Percentiles rank a stretch among this genome's conserved stretches.
Conservation (phyloP, 2,113 vertebrate species). For the Albula goreensis region DNA sequence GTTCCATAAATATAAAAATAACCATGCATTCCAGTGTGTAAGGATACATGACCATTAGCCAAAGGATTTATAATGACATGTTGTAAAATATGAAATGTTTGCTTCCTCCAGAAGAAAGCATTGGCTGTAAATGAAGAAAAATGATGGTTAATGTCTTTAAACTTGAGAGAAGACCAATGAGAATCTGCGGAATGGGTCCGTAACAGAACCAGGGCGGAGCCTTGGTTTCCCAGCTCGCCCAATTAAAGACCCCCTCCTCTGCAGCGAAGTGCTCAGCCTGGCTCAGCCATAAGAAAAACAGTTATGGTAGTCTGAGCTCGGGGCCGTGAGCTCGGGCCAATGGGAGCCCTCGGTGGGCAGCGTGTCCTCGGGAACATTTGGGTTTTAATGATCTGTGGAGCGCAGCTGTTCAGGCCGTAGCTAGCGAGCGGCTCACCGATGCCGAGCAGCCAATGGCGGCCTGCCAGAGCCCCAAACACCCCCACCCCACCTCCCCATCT, state of each 20-base stretch:
- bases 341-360: not conserved
- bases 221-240: too few relatives aligned
- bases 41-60: not conserved
- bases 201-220: too few relatives aligned
- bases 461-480: not conserved
- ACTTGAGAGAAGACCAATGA: too few relatives aligned
- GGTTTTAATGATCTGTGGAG: conserved; percentile 23
- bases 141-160: too few relatives aligned
- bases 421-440: not conserved
- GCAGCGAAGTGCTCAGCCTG: not conserved
- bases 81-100: not conserved
- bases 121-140: too few relatives aligned
- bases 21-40: not conserved
- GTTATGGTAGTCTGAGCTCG: not conserved
- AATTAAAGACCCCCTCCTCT: too few relatives aligned
- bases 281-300: not conserved
- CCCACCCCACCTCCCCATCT: not conserved
- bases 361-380: conserved; percentile 11
- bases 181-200: too few relatives aligned
- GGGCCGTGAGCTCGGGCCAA: not conserved
- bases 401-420: conserved; percentile 18
- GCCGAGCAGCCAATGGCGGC: not conserved
- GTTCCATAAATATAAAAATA: conserved; percentile 2
- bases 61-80: not conserved
- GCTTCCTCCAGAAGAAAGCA: too few relatives aligned